These are phyloP conservation scores for Pandion haliaetus DNA, from an alignment of 2,113 vertebrate species.

Conservation along the genomic window DNA sequence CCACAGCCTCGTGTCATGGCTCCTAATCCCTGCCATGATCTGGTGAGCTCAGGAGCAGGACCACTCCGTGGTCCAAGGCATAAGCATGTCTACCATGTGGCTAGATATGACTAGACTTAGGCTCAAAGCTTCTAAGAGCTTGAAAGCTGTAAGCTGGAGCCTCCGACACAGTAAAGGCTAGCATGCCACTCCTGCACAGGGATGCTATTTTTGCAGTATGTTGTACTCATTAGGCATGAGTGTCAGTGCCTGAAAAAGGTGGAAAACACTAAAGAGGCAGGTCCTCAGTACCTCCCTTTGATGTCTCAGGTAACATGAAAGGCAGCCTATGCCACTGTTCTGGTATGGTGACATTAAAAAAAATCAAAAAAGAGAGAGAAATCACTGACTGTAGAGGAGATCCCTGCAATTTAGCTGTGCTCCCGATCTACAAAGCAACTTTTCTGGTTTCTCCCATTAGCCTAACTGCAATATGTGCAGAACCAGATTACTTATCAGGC, in stretches of 20 bases:
- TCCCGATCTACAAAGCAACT: not conserved
- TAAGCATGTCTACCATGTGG: fast-evolving
- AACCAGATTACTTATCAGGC: slow-evolving; percentile 1
- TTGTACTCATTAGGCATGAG: not conserved
- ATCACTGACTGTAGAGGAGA: not conserved
- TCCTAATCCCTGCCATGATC: not conserved
- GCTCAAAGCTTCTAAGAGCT: not conserved
- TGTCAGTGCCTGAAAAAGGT: not conserved
- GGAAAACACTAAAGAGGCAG: not conserved
- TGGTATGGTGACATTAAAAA: not conserved
- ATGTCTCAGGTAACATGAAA: not conserved
- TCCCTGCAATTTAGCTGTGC: not conserved
- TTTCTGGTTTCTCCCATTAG: not conserved
- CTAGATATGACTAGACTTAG: not conserved
- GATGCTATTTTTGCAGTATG: not conserved
- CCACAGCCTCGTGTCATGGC: fast-evolving
- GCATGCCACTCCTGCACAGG: fast-evolving
- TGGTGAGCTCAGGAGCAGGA: not conserved
- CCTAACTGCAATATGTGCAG: not conserved
- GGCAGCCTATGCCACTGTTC: not conserved
- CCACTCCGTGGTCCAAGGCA: fast-evolving
- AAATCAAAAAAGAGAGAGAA: not conserved
- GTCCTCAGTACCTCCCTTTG: not conserved
- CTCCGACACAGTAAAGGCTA: fast-evolving
- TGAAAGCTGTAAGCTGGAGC: not conserved